A percentile compares a stretch with the other conserved stretches of the same genome.
These are phyloP conservation scores for Coccyzus lansbergi DNA, from an alignment of 2,797 vertebrate genomes.

Conservation along the genomic window DNA sequence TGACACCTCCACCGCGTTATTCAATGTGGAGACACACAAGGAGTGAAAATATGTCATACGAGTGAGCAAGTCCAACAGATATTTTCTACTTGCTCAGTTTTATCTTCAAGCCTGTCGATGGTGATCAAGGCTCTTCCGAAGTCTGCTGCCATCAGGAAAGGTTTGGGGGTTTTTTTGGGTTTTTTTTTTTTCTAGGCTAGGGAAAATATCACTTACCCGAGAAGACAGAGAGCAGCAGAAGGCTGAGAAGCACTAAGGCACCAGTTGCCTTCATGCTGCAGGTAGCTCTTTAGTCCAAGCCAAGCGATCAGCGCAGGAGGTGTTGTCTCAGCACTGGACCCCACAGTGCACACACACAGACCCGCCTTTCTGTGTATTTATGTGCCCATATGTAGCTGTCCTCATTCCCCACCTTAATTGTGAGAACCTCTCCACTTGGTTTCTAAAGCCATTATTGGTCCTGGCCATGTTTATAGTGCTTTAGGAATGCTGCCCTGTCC, in stretches of 20 bases:
- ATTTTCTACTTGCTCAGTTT: conserved; percentile 39
- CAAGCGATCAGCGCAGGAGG: not conserved
- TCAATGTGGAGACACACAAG: not conserved
- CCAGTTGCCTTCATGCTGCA: conserved; percentile 74
- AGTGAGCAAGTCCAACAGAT: not conserved
- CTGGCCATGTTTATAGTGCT: conserved; percentile 53
- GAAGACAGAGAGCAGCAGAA: conserved; percentile 74
- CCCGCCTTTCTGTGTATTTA: conserved; percentile 60
- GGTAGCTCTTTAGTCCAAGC: conserved; percentile 46
- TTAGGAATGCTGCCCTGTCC: conserved; percentile 69
- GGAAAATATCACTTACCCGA: conserved; percentile 71
- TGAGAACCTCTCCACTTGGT: conserved; percentile 60
- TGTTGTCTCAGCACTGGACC: conserved; percentile 28
- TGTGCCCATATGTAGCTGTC: not conserved
- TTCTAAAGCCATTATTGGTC: conserved; percentile 65
- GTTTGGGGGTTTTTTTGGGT: not conserved
- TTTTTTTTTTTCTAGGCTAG: not conserved
- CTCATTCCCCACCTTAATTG: conserved; percentile 74
- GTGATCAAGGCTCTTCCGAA: not conserved
- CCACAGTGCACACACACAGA: conserved; percentile 8
- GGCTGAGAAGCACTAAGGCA: conserved; percentile 72
- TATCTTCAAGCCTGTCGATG: conserved; percentile 7
- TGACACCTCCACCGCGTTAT: not conserved
- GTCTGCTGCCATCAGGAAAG: not conserved
- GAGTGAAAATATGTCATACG: conserved; percentile 2